phyloP scores from a whole-genome alignment of 2,797 vertebrate species.

The Eulemur rubriventer region DNA sequence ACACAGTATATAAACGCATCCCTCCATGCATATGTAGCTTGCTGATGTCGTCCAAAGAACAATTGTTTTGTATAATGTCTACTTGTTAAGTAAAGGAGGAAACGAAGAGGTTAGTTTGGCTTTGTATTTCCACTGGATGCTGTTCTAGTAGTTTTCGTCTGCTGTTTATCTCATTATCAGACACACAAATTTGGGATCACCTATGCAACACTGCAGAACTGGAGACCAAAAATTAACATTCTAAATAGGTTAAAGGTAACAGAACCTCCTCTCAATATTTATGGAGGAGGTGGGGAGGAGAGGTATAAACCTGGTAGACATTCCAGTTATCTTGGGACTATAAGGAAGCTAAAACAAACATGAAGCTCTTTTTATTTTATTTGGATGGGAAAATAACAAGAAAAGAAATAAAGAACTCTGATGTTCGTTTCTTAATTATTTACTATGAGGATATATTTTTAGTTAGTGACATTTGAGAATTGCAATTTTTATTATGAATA shows the following conservation, averaged over 20 bases:
- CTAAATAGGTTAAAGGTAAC: neutral
- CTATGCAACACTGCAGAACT: neutral
- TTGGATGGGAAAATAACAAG: neutral
- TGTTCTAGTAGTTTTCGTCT: neutral
- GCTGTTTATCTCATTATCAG: neutral
- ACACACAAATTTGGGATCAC: neutral
- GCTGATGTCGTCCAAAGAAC: neutral
- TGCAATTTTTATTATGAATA: slow-evolving; percentile 10
- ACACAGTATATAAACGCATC: slow-evolving; percentile 39
- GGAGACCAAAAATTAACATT: neutral
- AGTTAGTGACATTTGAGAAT: neutral
- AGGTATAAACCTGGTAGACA: neutral
- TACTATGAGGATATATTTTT: neutral
- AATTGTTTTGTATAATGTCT: slow-evolving; percentile 43
- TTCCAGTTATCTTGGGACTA: neutral
- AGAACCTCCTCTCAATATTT: neutral
- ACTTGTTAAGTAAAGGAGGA: slow-evolving; percentile 48
- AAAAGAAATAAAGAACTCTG: neutral
- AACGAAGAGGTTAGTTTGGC: neutral
- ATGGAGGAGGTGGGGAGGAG: too few relatives aligned
- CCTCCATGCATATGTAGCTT: slow-evolving; percentile 35
- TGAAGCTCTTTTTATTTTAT: neutral
- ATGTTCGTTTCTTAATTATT: neutral
- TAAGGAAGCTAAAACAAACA: neutral
- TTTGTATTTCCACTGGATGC: neutral